Conservation (phyloP, 2,797 vertebrate genomes). For the Darevskia mixta region DNA sequence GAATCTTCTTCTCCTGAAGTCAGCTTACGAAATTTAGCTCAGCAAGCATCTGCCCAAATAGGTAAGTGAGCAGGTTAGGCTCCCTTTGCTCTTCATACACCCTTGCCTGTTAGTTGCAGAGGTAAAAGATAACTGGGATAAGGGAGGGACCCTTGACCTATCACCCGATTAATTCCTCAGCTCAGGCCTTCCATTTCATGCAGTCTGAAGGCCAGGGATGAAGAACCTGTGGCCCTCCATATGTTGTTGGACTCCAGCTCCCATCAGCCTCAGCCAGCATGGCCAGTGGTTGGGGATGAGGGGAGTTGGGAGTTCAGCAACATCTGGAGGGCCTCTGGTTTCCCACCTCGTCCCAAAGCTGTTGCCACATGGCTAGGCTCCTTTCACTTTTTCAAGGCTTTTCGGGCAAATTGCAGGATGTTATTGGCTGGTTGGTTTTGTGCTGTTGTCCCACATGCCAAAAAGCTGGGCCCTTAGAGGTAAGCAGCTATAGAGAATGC, state of each 20-base stretch:
- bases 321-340: background rate
- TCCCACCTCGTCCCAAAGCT: background rate
- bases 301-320: too few relatives aligned
- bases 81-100: background rate
- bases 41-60: conserved; percentile 3
- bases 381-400: conserved; percentile 30
- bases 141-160: background rate
- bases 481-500: background rate
- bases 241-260: too few relatives aligned
- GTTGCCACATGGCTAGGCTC: background rate
- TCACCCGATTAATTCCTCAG: background rate
- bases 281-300: too few relatives aligned
- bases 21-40: background rate
- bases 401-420: conserved; percentile 7
- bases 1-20: background rate
- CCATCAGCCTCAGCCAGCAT: too few relatives aligned
- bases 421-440: conserved; percentile 9
- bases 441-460: background rate
- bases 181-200: conserved; percentile 2
- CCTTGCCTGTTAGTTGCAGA: background rate
- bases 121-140: background rate
- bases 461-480: conserved; percentile 3
- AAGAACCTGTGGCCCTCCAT: too few relatives aligned
- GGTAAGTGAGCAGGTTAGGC: background rate
- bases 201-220: conserved; percentile 12